Percentiles rank a stretch among this genome's conserved stretches.
Conservation (phyloP, 2,797 vertebrate species). For the Thaleichthys pacificus region DNA sequence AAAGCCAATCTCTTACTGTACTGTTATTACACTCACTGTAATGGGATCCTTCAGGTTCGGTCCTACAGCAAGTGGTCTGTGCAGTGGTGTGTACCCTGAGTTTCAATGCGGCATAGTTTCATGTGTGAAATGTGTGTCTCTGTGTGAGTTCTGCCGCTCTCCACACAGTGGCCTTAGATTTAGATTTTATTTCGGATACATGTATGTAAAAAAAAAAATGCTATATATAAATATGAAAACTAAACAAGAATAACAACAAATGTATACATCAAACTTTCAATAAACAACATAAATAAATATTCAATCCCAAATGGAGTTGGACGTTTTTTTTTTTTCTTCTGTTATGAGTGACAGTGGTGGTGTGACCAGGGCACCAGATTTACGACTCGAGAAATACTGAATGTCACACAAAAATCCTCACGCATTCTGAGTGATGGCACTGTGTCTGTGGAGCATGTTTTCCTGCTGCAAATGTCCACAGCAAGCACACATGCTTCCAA, state of each 20-base stretch:
- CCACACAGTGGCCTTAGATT: no score
- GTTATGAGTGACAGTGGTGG: constrained; percentile 39
- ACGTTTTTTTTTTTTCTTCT: no score
- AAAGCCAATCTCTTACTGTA: not conserved
- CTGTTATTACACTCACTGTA: not conserved
- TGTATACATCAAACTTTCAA: no score
- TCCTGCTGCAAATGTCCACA: not conserved
- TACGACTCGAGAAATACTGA: constrained; percentile 20
- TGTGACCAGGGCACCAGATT: constrained; percentile 48
- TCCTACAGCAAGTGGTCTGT: not conserved
- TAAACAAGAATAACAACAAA: no score
- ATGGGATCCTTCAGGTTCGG: not conserved
- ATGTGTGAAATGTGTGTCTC: no score
- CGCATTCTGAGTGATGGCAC: constrained; percentile 38
- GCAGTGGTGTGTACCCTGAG: not conserved
- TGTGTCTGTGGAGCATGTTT: constrained; percentile 31
- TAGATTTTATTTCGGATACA: no score
- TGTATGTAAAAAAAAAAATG: no score
- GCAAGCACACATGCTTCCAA: not conserved
- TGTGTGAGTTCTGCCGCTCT: no score
- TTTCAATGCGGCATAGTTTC: not conserved
- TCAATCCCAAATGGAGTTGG: no score
- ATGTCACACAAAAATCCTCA: constrained; percentile 54
- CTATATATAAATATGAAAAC: no score
- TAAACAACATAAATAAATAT: no score